Percentiles rank a stretch among this genome's conserved stretches.
phyloP scores from a whole-genome alignment of 2,797 vertebrate genomes.

The Notolabrus celidotus region DNA sequence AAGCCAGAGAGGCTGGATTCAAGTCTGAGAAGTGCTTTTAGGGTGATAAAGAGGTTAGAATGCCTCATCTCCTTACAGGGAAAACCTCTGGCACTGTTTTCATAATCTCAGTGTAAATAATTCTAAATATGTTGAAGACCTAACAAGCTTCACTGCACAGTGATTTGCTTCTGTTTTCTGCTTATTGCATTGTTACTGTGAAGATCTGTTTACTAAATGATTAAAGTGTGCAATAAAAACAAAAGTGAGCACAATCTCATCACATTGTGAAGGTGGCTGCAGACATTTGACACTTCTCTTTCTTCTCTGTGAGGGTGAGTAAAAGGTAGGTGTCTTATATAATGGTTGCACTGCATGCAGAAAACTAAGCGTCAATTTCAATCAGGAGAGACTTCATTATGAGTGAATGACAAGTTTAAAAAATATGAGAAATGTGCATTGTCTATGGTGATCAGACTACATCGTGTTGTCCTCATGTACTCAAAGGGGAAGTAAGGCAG shows the following conservation, averaged over 20 bases:
- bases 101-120: constrained; percentile 79
- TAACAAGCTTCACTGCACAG: constrained; percentile 71
- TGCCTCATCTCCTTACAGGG: constrained; percentile 38
- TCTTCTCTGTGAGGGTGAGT: background rate
- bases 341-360: too few relatives aligned
- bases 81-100: constrained; percentile 54
- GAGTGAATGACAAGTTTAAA: too few relatives aligned
- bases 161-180: constrained; percentile 79
- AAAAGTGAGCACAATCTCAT: constrained; percentile 44
- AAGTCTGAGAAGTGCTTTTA: constrained; percentile 27
- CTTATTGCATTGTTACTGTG: constrained; percentile 86
- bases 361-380: too few relatives aligned
- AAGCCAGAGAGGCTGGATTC: constrained; percentile 33
- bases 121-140: constrained; percentile 75
- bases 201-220: constrained; percentile 85
- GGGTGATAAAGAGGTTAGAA: constrained; percentile 23
- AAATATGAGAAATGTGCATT: too few relatives aligned
- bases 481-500: too few relatives aligned
- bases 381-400: too few relatives aligned
- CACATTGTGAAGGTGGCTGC: constrained; percentile 22
- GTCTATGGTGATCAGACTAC: too few relatives aligned
- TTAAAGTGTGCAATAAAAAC: constrained; percentile 86
- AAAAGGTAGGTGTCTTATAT: background rate
- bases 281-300: background rate
- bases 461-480: too few relatives aligned